These are phyloP conservation scores for Tarsius wallacei DNA, from an alignment of 2,797 vertebrate genomes.

Conservation along the genomic window DNA sequence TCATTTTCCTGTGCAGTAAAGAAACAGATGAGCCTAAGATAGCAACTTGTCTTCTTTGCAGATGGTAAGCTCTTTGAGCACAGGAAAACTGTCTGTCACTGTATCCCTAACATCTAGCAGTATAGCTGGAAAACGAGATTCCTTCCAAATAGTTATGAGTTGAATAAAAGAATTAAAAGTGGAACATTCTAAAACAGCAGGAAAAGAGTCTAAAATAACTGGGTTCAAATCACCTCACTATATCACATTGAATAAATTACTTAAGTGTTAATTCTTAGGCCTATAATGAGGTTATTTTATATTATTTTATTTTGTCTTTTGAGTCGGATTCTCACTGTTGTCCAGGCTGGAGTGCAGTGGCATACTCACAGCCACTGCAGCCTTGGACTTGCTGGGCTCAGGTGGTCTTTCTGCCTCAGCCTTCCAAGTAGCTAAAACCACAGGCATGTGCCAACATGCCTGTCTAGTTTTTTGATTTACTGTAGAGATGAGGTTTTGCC, in stretches of 20 bases:
- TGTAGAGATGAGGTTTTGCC: too few relatives aligned
- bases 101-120: neutral
- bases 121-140: neutral
- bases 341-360: too few relatives aligned
- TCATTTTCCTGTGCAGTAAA: slow-evolving; percentile 15
- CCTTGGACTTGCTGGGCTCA: too few relatives aligned
- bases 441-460: too few relatives aligned
- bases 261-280: slow-evolving; percentile 14
- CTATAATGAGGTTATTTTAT: neutral
- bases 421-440: too few relatives aligned
- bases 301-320: neutral
- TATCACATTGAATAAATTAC: neutral
- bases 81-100: neutral
- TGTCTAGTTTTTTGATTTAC: too few relatives aligned
- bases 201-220: neutral
- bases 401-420: too few relatives aligned
- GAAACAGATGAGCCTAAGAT: neutral
- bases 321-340: too few relatives aligned
- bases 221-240: neutral
- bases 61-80: neutral
- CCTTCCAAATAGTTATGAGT: neutral
- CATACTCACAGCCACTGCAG: too few relatives aligned
- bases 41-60: neutral
- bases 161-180: neutral
- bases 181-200: neutral